Conservation (phyloP, 2,113 vertebrate species). For the Coptodon bakossiorum region DNA sequence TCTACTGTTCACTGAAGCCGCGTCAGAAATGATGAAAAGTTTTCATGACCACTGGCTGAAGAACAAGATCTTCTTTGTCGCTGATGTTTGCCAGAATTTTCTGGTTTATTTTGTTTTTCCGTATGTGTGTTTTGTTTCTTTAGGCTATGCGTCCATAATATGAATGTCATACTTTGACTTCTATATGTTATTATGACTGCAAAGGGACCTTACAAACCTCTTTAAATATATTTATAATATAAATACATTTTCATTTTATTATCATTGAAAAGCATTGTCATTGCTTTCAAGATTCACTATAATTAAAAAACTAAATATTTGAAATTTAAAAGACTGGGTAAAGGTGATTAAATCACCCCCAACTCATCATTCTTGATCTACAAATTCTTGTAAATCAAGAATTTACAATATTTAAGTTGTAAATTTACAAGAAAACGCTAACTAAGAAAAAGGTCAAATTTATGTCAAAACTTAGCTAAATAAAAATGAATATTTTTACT, state of each 20-base stretch:
- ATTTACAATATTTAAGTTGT: neutral
- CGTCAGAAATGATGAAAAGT: rapidly evolving
- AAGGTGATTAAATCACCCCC: neutral
- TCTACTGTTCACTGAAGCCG: rapidly evolving
- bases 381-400: neutral
- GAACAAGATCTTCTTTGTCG: neutral
- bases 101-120: neutral
- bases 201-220: neutral
- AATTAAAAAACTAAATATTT: neutral
- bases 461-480: neutral
- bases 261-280: neutral
- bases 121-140: neutral
- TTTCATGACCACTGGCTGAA: neutral
- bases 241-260: neutral
- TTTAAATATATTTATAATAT: neutral
- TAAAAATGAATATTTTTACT: neutral
- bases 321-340: neutral
- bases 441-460: neutral
- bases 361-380: neutral
- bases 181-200: neutral
- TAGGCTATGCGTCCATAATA: neutral
- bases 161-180: neutral
- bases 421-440: neutral
- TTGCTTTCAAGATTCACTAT: neutral
- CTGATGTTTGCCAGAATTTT: neutral